These are phyloP conservation scores for Hydrolagus affinis DNA, from an alignment of 2,113 vertebrate species.

Conservation along the genomic window DNA sequence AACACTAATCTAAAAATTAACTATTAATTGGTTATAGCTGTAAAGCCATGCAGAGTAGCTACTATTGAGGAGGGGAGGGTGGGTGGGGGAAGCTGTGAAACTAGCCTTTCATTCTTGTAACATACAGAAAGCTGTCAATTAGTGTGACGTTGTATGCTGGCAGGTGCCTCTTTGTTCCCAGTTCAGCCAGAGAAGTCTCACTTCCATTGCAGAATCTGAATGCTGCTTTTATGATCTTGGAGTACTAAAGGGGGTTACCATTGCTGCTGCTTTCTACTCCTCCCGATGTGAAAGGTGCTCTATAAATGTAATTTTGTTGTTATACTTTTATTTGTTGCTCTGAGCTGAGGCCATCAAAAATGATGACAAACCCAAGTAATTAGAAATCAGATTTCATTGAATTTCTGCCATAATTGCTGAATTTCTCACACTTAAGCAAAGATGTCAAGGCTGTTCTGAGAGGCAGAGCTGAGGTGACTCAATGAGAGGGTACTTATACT, in stretches of 20 bases:
- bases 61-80: too few species aligned
- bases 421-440: neutral
- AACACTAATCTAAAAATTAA: too few species aligned
- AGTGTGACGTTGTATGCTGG: neutral
- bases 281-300: too few species aligned
- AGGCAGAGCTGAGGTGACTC: neutral
- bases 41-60: too few species aligned
- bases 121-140: neutral
- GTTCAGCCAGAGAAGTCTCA: neutral
- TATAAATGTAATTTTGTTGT: too few species aligned
- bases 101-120: neutral
- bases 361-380: neutral
- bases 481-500: neutral
- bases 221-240: too few species aligned
- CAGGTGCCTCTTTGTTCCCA: neutral
- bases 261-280: too few species aligned
- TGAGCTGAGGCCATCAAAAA: neutral
- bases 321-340: neutral
- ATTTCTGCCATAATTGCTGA: neutral
- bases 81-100: neutral
- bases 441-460: neutral
- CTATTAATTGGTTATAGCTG: too few species aligned
- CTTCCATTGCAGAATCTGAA: neutral
- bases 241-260: too few species aligned
- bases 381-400: constrained; percentile 5